phyloP scores from a whole-genome alignment of 1,140 invertebrate species.

The Pogonus chalceus region DNA sequence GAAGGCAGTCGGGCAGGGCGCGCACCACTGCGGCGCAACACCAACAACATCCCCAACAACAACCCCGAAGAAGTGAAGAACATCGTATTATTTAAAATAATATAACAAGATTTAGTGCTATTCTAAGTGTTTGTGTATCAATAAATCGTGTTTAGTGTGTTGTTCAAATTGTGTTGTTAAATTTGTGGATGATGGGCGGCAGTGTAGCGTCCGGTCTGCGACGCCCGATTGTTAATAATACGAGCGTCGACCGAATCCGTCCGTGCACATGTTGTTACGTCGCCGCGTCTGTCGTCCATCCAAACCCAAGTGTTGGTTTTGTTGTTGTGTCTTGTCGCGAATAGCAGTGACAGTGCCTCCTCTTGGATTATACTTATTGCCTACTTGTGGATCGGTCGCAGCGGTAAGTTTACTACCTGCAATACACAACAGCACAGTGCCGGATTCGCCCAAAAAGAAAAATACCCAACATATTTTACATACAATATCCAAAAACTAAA shows the following conservation, averaged over 20 bases:
- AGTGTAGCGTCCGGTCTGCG: not conserved
- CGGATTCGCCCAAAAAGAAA: too few relatives aligned
- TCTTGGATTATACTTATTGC: not conserved
- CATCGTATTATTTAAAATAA: too few relatives aligned
- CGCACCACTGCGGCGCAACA: not conserved
- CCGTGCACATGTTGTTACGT: not conserved
- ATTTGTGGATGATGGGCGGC: not conserved
- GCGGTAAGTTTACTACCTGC: not conserved
- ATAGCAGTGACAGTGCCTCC: not conserved
- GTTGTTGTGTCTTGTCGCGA: not conserved
- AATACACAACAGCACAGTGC: too few relatives aligned
- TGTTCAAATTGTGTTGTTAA: not conserved
- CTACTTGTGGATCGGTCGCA: constrained; percentile 1
- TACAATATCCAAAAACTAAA: too few relatives aligned
- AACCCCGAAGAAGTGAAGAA: too few relatives aligned
- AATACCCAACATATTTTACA: too few relatives aligned
- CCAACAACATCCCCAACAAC: not conserved
- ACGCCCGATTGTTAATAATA: not conserved
- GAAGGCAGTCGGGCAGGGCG: constrained; percentile 21
- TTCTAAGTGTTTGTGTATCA: too few relatives aligned
- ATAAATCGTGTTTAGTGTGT: not conserved
- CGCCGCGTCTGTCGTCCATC: not conserved
- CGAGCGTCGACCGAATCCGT: not conserved
- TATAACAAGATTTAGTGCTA: too few relatives aligned
- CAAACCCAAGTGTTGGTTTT: not conserved